Conservation (phyloP, 2,888 invertebrate genomes). For the Mythimna ferrago region DNA sequence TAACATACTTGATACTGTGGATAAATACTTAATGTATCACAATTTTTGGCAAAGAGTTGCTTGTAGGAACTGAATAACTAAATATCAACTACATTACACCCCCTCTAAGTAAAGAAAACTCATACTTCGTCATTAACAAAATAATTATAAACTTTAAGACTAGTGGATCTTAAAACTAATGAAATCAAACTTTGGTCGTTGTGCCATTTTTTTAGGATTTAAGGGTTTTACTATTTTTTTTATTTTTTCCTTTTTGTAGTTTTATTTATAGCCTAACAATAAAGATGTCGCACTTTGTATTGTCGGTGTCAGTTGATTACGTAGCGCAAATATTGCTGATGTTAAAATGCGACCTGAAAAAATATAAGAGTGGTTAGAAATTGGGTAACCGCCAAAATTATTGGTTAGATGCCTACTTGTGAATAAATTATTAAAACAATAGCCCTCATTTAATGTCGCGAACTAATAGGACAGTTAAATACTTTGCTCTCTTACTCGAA, state of each 20-base stretch:
- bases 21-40: constrained; percentile 61
- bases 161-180: constrained; percentile 82
- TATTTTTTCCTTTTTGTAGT: constrained; percentile 69
- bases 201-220: constrained; percentile 90
- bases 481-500: no score
- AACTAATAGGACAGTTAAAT: no score
- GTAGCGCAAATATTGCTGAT: constrained; percentile 67
- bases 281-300: constrained; percentile 80
- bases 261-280: constrained; percentile 65
- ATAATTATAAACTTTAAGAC: constrained; percentile 74
- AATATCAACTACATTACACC: constrained; percentile 54
- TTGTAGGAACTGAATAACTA: constrained; percentile 70
- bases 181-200: constrained; percentile 89
- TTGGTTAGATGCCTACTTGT: no score
- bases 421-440: no score
- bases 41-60: constrained; percentile 68
- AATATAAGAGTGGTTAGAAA: constrained; percentile 24
- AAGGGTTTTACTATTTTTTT: constrained; percentile 87
- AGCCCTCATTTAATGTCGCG: no score
- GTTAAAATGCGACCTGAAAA: constrained; percentile 72
- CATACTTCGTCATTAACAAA: constrained; percentile 61
- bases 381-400: neutral
- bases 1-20: constrained; percentile 47
- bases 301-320: constrained; percentile 88
- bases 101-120: constrained; percentile 52